Percentiles rank a stretch among this genome's conserved stretches.
Conservation (phyloP, 1,140 invertebrate species). For the Macrostomum lignano region DNA sequence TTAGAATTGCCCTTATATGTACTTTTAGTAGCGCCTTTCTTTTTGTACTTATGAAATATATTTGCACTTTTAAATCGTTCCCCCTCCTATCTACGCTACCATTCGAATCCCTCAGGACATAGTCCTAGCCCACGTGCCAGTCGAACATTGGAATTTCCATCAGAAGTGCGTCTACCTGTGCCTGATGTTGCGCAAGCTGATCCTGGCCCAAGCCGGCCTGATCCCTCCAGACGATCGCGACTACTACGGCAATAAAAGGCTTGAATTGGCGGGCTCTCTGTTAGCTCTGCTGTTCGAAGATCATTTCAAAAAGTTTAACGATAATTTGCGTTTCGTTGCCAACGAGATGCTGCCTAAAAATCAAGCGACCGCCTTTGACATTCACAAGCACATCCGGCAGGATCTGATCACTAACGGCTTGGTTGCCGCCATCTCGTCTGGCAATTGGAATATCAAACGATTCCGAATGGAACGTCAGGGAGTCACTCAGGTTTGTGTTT, state of each 20-base stretch:
- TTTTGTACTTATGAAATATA: no score
- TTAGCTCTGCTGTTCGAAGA: conserved; percentile 91
- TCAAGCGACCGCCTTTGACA: conserved; percentile 77
- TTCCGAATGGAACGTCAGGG: conserved; percentile 94
- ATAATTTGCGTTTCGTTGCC: conserved; percentile 20
- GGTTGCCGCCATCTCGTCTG: conserved; percentile 67
- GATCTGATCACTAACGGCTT: conserved; percentile 72
- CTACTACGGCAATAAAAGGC: conserved; percentile 91
- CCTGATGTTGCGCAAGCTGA: conserved; percentile 62
- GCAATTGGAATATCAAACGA: conserved; percentile 89
- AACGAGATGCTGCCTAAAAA: conserved; percentile 77
- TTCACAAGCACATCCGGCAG: conserved; percentile 74
- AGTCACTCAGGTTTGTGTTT: conserved; percentile 50
- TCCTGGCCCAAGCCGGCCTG: conserved; percentile 43
- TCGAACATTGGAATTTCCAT: conserved; percentile 37
- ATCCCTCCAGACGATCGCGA: conserved; percentile 70
- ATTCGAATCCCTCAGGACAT: conserved; percentile 52
- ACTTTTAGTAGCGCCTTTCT: no score
- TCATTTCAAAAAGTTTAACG: conserved; percentile 81
- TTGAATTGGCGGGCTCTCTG: conserved; percentile 82
- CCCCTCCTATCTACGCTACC: no score
- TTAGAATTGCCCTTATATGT: no score
- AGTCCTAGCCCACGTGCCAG: conserved; percentile 63
- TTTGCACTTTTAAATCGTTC: no score
- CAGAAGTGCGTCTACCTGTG: conserved; percentile 51